These are phyloP conservation scores for Pristionchus japonicus DNA, from an alignment of 2,888 invertebrate species.

Conservation along the genomic window DNA sequence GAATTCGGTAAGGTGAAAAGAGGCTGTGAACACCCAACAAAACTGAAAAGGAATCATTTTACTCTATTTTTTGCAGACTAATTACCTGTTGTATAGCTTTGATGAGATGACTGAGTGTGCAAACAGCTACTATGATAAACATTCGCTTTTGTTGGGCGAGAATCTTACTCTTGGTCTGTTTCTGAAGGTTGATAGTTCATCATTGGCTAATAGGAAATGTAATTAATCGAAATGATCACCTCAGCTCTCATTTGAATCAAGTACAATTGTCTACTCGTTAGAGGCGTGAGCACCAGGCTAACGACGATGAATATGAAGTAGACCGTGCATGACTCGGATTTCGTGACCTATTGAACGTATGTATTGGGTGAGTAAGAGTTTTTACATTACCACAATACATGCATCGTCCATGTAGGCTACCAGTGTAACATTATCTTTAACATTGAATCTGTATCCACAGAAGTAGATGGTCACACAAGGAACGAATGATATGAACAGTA, in stretches of 20 bases:
- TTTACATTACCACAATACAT: background rate
- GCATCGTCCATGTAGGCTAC: background rate
- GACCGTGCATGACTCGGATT: background rate
- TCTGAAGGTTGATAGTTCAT: background rate
- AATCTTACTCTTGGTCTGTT: background rate
- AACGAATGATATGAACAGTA: background rate
- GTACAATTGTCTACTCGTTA: background rate
- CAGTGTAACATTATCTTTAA: background rate
- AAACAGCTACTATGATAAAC: background rate
- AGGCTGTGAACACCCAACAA: background rate
- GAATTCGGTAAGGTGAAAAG: background rate
- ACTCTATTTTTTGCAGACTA: background rate
- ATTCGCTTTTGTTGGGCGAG: background rate
- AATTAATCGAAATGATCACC: background rate
- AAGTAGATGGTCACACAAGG: background rate
- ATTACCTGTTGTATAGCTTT: background rate
- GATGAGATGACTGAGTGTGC: background rate
- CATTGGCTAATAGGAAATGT: background rate
- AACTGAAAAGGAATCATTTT: background rate
- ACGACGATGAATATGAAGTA: background rate
- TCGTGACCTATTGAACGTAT: background rate
- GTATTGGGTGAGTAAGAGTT: background rate
- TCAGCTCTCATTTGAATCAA: background rate
- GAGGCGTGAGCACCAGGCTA: background rate
- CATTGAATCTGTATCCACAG: background rate